phyloP scores from a whole-genome alignment of 2,888 invertebrate genomes.

The Strigamia transsilvanica region DNA sequence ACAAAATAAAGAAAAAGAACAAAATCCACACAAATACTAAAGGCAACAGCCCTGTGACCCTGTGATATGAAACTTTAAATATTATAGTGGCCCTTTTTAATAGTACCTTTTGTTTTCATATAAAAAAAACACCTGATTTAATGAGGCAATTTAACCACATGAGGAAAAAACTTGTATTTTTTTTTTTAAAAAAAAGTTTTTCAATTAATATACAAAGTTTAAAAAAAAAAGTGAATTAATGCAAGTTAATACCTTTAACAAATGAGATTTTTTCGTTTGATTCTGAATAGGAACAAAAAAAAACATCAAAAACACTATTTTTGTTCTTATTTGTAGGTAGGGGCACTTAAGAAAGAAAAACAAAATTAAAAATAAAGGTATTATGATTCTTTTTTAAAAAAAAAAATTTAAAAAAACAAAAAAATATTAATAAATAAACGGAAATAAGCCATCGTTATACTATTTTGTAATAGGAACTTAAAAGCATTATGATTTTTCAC shows the following conservation, averaged over 20 bases:
- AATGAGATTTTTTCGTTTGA: conserved; percentile 5
- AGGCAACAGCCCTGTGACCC: conserved; percentile 58
- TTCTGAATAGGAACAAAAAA: conserved; percentile 26
- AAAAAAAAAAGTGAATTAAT: conserved; percentile 23
- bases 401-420: background rate
- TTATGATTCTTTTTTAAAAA: background rate
- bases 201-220: background rate
- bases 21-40: conserved; percentile 53
- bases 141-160: conserved; percentile 18
- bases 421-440: background rate
- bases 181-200: background rate
- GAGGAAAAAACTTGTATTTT: conserved; percentile 4
- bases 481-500: conserved; percentile 35
- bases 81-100: conserved; percentile 9
- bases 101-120: background rate
- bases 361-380: background rate
- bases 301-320: background rate
- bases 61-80: conserved; percentile 54
- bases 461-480: conserved; percentile 37
- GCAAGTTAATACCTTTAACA: conserved; percentile 7
- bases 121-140: conserved; percentile 27
- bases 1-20: conserved; percentile 12
- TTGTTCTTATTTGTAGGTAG: background rate
- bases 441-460: conserved; percentile 10
- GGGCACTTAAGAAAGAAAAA: too few relatives aligned